Evolutionary conservation across 53 echinoderm and acorn worm species (phyloP).

Genomic region (Hippasteria phrygiana): DNA sequence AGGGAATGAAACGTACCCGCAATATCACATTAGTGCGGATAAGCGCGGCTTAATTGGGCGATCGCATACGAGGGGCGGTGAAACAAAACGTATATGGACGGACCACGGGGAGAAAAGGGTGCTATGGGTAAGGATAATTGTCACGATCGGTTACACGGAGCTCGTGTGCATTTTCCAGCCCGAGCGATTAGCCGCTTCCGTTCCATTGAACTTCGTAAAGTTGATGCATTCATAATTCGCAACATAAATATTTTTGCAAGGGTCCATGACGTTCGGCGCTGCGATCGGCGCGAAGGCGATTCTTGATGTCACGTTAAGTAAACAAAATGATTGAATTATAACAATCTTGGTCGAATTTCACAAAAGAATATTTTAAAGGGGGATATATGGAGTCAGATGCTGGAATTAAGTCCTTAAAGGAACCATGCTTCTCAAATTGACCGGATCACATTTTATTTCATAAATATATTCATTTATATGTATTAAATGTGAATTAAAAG

Average conservation of each 20-base stretch:
- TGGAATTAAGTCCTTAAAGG: too few relatives aligned
- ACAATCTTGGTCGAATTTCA: too few relatives aligned
- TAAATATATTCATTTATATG: too few relatives aligned
- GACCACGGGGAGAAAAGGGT: neutral
- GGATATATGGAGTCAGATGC: too few relatives aligned
- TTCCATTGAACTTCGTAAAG: neutral
- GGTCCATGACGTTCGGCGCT: too few relatives aligned
- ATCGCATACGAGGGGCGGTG: neutral
- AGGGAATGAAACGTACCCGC: neutral
- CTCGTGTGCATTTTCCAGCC: neutral
- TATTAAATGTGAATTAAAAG: too few relatives aligned
- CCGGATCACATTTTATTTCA: too few relatives aligned
- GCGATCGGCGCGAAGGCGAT: too few relatives aligned
- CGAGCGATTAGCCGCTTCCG: neutral
- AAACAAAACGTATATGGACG: neutral
- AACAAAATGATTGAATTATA: too few relatives aligned
- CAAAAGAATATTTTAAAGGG: too few relatives aligned
- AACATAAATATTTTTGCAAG: constrained; percentile 16
- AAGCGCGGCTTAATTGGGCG: constrained; percentile 42
- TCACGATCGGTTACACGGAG: constrained; percentile 25
- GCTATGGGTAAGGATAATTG: neutral
- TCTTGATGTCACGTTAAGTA: too few relatives aligned
- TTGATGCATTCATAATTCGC: neutral
- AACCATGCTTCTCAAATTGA: too few relatives aligned
- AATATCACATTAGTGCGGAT: neutral